phyloP scores from a whole-genome alignment of 2,888 invertebrate genomes.

The Microctonus aethiopoides region DNA sequence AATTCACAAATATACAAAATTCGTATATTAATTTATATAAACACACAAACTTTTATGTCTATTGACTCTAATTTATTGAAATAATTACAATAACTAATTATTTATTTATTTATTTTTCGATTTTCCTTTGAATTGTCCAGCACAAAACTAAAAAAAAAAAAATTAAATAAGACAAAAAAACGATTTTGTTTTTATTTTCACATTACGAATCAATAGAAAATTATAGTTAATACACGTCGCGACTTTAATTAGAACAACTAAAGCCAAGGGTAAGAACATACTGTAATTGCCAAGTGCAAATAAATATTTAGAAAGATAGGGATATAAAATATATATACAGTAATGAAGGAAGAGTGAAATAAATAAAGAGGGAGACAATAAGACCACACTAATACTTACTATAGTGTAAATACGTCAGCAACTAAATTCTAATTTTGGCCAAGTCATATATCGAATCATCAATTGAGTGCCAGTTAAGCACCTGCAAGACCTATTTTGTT shows the following conservation, averaged over 20 bases:
- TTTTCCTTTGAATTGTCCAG: too few relatives aligned
- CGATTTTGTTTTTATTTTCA: too few relatives aligned
- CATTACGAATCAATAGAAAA: background rate
- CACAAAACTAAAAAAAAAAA: too few relatives aligned
- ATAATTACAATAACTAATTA: too few relatives aligned
- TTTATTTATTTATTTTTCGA: too few relatives aligned
- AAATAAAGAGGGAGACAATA: too few relatives aligned
- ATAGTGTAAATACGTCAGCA: constrained; percentile 26
- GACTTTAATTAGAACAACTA: constrained; percentile 53
- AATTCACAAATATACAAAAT: background rate
- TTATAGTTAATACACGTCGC: constrained; percentile 2
- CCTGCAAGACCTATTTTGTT: constrained; percentile 23
- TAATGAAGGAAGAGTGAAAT: background rate
- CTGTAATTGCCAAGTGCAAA: constrained; percentile 41
- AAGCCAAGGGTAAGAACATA: constrained; percentile 49
- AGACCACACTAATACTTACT: too few relatives aligned
- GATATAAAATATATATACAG: background rate
- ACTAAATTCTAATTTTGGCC: constrained; percentile 33
- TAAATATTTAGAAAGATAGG: background rate
- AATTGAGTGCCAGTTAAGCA: constrained; percentile 18
- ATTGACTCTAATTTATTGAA: too few relatives aligned
- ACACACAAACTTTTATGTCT: background rate
- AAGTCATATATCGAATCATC: constrained; percentile 22
- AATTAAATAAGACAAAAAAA: too few relatives aligned
- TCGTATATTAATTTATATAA: background rate